Base-by-base conservation (phyloP, 2,113 vertebrate genomes). In the Emydura subglobosa region DNA sequence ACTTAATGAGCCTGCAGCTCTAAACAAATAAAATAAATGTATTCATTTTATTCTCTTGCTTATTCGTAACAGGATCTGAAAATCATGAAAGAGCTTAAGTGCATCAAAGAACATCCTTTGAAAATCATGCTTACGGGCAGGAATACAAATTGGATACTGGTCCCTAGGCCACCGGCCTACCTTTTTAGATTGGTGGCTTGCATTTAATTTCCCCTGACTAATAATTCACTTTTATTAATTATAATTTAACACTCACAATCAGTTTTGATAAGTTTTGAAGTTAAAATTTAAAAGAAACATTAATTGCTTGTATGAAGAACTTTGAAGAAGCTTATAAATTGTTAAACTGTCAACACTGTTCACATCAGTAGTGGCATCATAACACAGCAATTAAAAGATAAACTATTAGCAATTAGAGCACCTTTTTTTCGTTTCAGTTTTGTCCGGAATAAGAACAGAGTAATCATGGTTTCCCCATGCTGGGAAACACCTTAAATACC, bases 131-230 rank as follows among this genome's bases (percentile, higher is more conserved):
- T 97, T 95, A 93, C 90, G 92, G 86, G 59, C 82, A 94, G 92
- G 90, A 97, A 95, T 93, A 91, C 74, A 96, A 96, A 97, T 95
- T 95, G 91, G 86, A 92, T 90, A 91, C 85, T 12, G 91, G 86
- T 97, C 92, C 96, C 92, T 76, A 97, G 21, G 92, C 88, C 79
- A 91, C 86, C 88, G 94, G 86, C 90, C 95, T 96, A 96, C 86
- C 96, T 98, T 96, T 94, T 61, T 94, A 92, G 85, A 96, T 96
- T 90, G 78, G 83, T 94, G 91, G 85, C 81, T 96, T 96, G 85
- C 87, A 85, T 95, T 97, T 97, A 85, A 96, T 97, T 96, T 98
- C 94, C 91, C 94, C 42, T 92, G 86, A 92, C 89, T 97, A 96
- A 95, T 68, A 96, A 94, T 81, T 97, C 87, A 96, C 90, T 76